These are phyloP conservation scores for Leuciscus waleckii DNA, from an alignment of 2,797 vertebrate genomes.

Conservation along the genomic window DNA sequence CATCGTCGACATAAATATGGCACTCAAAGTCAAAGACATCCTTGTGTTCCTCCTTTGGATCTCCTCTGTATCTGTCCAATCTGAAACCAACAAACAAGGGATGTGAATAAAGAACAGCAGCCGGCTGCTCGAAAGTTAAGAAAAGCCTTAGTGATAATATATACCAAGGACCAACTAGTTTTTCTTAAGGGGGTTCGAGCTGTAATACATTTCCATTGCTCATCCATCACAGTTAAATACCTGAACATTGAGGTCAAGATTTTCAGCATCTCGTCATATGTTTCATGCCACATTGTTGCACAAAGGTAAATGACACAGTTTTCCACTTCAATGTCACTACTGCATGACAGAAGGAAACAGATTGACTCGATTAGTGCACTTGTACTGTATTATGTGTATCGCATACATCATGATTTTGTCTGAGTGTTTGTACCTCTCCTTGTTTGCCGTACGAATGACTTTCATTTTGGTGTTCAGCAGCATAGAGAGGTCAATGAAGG, in stretches of 20 bases:
- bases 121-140: not conserved
- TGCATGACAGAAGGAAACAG: not conserved
- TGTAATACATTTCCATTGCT: not conserved
- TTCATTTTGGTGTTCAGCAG: conserved; percentile 84
- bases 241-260: conserved; percentile 86
- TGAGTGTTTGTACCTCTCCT: conserved; percentile 66
- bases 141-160: too few relatives aligned
- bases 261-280: conserved; percentile 84
- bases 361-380: not conserved
- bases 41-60: conserved; percentile 78
- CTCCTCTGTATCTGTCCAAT: conserved; percentile 81
- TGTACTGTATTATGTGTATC: not conserved
- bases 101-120: not conserved
- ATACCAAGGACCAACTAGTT: not conserved
- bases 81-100: conserved; percentile 64
- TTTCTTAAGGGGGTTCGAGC: not conserved
- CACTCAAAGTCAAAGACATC: conserved; percentile 82
- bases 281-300: conserved; percentile 88
- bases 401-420: not conserved
- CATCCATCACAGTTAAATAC: conserved; percentile 59
- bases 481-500: conserved; percentile 83
- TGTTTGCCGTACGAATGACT: conserved; percentile 68
- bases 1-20: conserved; percentile 82
- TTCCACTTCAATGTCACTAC: conserved; percentile 67
- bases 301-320: conserved; percentile 82